Percentiles rank a stretch among this genome's conserved stretches.
Evolutionary conservation across 2,797 vertebrate genomes (phyloP).

Genomic region (Schizopygopsis pylzovi): DNA sequence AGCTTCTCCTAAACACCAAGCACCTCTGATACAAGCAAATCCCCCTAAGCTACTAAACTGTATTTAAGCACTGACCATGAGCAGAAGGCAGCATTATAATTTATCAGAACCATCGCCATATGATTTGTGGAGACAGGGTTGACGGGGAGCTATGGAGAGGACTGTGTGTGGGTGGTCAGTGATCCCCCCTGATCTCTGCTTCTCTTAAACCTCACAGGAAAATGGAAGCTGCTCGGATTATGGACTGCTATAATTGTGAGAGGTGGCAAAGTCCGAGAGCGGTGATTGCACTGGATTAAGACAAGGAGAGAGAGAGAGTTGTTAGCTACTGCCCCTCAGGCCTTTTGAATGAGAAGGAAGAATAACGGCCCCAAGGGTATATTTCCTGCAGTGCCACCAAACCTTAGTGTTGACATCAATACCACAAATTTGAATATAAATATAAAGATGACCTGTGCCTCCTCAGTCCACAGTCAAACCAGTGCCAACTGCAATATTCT

Average conservation of each 20-base stretch:
- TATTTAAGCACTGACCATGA: slow-evolving; percentile 82
- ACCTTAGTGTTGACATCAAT: background rate
- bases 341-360: background rate
- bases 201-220: slow-evolving; percentile 79
- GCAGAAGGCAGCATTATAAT: slow-evolving; percentile 76
- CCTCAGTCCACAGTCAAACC: background rate
- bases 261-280: slow-evolving; percentile 83
- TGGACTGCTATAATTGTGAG: slow-evolving; percentile 82
- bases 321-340: slow-evolving; percentile 8
- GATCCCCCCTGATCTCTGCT: slow-evolving; percentile 82
- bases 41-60: slow-evolving; percentile 84
- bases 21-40: slow-evolving; percentile 84
- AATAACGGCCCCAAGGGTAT: background rate
- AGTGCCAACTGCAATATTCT: background rate
- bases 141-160: too few relatives aligned
- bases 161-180: slow-evolving; percentile 68
- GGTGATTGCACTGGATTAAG: slow-evolving; percentile 85
- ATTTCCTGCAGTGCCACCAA: background rate
- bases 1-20: slow-evolving; percentile 73
- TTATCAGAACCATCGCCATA: slow-evolving; percentile 57
- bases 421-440: background rate
- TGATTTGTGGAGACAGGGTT: slow-evolving; percentile 50
- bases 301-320: slow-evolving; percentile 53
- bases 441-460: background rate
- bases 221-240: slow-evolving; percentile 84